Evolutionary conservation across 1,140 invertebrate species (phyloP), one percentile per base, ranked within the genome.

Genomic region (Acromyrmex echinatior): DNA sequence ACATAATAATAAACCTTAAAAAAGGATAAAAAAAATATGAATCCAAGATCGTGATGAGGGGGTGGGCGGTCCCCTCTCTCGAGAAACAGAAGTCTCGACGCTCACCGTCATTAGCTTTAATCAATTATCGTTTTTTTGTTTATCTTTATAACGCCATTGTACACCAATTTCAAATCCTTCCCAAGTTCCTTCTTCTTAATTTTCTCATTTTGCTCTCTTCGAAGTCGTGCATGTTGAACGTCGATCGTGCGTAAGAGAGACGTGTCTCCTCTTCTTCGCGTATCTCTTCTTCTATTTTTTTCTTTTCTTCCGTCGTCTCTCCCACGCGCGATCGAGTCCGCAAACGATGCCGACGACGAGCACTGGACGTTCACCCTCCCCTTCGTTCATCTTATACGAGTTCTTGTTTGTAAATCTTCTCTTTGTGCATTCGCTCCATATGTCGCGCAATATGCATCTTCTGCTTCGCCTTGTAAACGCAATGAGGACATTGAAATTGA

Each of bases 371-470:
- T 39, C 63, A 28, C 28, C 39, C 70, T 68, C 39, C 45, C 14
- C 45, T 53, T 31, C 76, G 9, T 45, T 45, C 31, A 4, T 25
- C 53, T 87, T 95, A 95, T 60, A 95, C 94, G 25, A 95, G 86
- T 86, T 95, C 95, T 87, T 95, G 95, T 80, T 95, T 95, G 92
- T 96, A 96, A 74, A 96, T 96, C 87, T 97, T 96, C 93, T 97
- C 97, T 93, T 98, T 97, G 95, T 98, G 97, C 97, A 98, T 98
- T 21, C 98, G 96, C 93, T 98, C 97, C 97, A 98, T 98, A 94
- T 98, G 98, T 70, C 97, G 96, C 56, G 97, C 97, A 92, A 98
- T 98, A 95, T 98, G 97, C 97, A 98, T 98, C 96, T 98, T 98
- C 93, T 98, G 97, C 92, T 98, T 98, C 88, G 97, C 97, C 86